Conservation (phyloP, 2,888 invertebrate species). For the Drosophila borealis region DNA sequence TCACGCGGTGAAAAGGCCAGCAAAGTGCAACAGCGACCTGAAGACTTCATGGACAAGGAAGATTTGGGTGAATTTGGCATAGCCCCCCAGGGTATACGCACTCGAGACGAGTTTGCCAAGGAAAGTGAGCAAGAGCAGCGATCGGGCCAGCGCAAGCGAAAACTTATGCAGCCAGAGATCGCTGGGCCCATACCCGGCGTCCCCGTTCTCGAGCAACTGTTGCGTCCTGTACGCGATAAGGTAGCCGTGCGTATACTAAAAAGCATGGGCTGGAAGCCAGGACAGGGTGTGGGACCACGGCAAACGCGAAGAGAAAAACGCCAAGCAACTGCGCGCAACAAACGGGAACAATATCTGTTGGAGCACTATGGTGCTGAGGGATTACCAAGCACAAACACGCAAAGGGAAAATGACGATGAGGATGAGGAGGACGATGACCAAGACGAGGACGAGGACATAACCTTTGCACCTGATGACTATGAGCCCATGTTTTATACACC, state of each 20-base stretch:
- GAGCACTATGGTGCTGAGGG: slow-evolving; percentile 80
- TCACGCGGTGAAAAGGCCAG: slow-evolving; percentile 90
- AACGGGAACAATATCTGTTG: slow-evolving; percentile 79
- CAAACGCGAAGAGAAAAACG: slow-evolving; percentile 85
- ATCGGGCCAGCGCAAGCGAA: slow-evolving; percentile 83
- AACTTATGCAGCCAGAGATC: slow-evolving; percentile 66
- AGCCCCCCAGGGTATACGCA: slow-evolving; percentile 93
- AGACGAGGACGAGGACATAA: slow-evolving; percentile 78
- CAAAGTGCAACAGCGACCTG: slow-evolving; percentile 88
- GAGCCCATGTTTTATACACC: slow-evolving; percentile 89
- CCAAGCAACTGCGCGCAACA: slow-evolving; percentile 71
- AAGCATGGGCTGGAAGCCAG: slow-evolving; percentile 96
- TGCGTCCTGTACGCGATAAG: slow-evolving; percentile 92
- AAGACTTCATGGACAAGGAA: slow-evolving; percentile 99
- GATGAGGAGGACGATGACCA: slow-evolving; percentile 25
- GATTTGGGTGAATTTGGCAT: slow-evolving; percentile 98
- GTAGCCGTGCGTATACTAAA: slow-evolving; percentile 94
- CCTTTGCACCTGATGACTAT: slow-evolving; percentile 88
- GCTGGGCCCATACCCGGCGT: slow-evolving; percentile 86
- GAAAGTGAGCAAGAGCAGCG: slow-evolving; percentile 60
- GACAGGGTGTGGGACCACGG: slow-evolving; percentile 89
- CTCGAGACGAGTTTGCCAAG: slow-evolving; percentile 90
- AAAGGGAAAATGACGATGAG: slow-evolving; percentile 22
- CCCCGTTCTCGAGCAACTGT: slow-evolving; percentile 89
- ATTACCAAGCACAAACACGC: slow-evolving; percentile 23